phyloP scores from a whole-genome alignment of 2,113 vertebrate genomes.

The Aleadryas rufinucha region DNA sequence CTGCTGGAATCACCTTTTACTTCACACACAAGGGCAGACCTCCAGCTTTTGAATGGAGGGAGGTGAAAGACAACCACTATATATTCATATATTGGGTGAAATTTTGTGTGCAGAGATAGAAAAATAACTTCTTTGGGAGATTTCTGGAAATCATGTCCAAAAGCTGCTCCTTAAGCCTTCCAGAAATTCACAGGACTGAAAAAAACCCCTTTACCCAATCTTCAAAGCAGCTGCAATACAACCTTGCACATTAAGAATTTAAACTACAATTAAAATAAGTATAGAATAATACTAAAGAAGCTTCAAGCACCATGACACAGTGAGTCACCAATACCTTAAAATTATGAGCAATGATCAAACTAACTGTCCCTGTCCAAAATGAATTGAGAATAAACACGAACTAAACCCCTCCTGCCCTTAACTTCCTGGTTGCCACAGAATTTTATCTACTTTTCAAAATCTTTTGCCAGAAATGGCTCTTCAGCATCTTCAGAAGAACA shows the following conservation, averaged over 20 bases:
- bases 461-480: neutral
- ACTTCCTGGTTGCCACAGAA: neutral
- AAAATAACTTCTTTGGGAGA: neutral
- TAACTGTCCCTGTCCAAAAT: neutral
- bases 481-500: neutral
- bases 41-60: neutral
- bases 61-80: neutral
- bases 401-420: neutral
- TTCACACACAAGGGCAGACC: neutral
- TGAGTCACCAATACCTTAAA: neutral
- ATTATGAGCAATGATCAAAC: neutral
- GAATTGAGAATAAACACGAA: neutral
- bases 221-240: neutral
- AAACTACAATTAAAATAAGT: neutral
- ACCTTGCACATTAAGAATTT: neutral
- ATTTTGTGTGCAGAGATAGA: neutral
- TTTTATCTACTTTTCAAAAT: neutral
- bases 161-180: neutral
- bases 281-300: neutral
- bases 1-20: neutral
- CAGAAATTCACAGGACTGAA: neutral
- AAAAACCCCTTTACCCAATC: neutral
- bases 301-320: neutral
- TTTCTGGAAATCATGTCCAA: neutral
- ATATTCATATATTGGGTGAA: neutral